Evolutionary conservation across 1,140 invertebrate species (phyloP).

Genomic region (Lepidostoma basale): DNA sequence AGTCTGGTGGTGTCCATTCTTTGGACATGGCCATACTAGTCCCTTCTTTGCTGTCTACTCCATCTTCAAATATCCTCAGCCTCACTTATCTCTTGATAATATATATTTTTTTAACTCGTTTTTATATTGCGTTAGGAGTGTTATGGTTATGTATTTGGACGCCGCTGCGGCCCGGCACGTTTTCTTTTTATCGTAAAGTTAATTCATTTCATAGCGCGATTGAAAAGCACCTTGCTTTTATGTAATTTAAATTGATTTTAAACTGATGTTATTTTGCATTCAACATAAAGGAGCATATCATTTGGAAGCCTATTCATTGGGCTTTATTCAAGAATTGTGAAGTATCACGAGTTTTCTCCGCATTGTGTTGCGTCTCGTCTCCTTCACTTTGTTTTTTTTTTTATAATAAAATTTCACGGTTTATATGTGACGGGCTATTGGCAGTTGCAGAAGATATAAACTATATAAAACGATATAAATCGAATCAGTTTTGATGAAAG

Average conservation of each 20-base stretch:
- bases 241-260: constrained; percentile 26
- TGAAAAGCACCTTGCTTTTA: constrained; percentile 12
- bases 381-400: too few species aligned
- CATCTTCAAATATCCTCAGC: too few species aligned
- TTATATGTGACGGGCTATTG: too few species aligned
- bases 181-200: constrained; percentile 4
- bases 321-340: background rate
- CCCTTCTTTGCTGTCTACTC: too few species aligned
- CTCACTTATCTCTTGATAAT: too few species aligned
- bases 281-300: background rate
- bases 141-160: background rate
- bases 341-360: background rate
- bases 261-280: background rate
- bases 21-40: too few species aligned
- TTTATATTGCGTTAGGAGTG: background rate
- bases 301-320: background rate
- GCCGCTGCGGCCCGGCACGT: background rate
- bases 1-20: too few species aligned
- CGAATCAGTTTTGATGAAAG: too few species aligned
- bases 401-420: too few species aligned
- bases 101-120: constrained; percentile 5
- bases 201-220: constrained; percentile 19
- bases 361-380: too few species aligned
- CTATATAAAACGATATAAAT: too few species aligned
- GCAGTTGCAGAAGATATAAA: too few species aligned